These are phyloP conservation scores for Peromyscus aztecus DNA, from an alignment of 2,797 vertebrate genomes.

Conservation along the genomic window DNA sequence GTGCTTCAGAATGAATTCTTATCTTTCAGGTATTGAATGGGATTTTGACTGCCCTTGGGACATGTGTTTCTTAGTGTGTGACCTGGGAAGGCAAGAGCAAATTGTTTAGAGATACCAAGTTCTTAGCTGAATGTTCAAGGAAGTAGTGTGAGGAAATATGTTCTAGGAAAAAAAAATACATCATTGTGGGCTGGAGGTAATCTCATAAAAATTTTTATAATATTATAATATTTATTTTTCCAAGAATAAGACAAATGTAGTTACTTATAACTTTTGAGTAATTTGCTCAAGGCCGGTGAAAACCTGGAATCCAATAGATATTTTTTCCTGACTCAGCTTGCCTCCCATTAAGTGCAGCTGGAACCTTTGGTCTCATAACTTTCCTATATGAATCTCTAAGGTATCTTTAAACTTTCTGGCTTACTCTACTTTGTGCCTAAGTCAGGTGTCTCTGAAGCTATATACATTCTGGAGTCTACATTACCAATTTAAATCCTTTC, in stretches of 20 bases:
- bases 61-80: neutral
- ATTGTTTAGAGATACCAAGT: neutral
- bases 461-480: constrained; percentile 27
- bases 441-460: constrained; percentile 47
- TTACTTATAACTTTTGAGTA: neutral
- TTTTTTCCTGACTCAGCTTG: neutral
- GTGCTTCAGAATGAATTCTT: neutral
- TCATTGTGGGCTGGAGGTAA: neutral
- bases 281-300: neutral
- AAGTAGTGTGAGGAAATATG: neutral
- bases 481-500: constrained; percentile 30
- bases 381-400: constrained; percentile 40
- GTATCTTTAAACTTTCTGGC: constrained; percentile 22
- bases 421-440: constrained; percentile 11
- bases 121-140: neutral
- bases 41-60: neutral
- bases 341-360: neutral
- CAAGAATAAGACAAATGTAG: neutral
- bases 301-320: neutral
- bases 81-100: neutral
- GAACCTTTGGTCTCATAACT: neutral
- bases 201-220: neutral
- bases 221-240: neutral
- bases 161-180: neutral
- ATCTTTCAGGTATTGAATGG: neutral